Base-by-base conservation (phyloP, 1,140 invertebrate species). In the Schlechtendalia chinensis region DNA sequence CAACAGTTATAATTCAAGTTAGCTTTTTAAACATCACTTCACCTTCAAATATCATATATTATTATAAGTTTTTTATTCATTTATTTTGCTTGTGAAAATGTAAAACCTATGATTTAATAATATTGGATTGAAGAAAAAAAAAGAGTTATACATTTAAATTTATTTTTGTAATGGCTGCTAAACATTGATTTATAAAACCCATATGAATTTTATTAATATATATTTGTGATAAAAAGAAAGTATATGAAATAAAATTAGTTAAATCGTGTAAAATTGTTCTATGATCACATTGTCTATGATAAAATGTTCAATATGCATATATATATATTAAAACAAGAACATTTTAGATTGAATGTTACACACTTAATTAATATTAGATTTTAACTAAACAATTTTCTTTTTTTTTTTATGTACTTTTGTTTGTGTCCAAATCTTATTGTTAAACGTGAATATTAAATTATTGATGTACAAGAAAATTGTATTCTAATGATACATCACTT, bases 91-190 rank as follows among this genome's bases (percentile, higher is more conserved):
- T 54, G 3, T 39, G 32, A 39, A 39, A 39, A 4, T 39, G 32
- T 39, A 39, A 39, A 39, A 39, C 3, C 32, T 39, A 39, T 8
- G 32, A 39, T 39, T 8, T 3, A 39, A 39, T 39, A 39, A 39
- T 39, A 39, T 4, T 8, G 32, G 8, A 39, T 4, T 4, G 32
- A n/a, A 39, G 32, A 39, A 8, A 12, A 65, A 65, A 39, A 6
- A 17, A 10, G 8, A 63, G 17, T 16, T 19, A n/a, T 65, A 27
- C 61, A 32, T 65, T 65, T 65, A 65, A 65, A 65, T 65, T 65
- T 65, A 65, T 65, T 65, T 65, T 65, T 65, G 27, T 65, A 65
- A 65, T 4, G 61, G 61, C 27, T 65, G 61, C 61, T 65, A 65
- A 27, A 61, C 59, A 39, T 39, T 39, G 24, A 17, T 27, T 27